Base-by-base conservation (phyloP, 1,140 invertebrate genomes). In the Halesus radiatus region DNA sequence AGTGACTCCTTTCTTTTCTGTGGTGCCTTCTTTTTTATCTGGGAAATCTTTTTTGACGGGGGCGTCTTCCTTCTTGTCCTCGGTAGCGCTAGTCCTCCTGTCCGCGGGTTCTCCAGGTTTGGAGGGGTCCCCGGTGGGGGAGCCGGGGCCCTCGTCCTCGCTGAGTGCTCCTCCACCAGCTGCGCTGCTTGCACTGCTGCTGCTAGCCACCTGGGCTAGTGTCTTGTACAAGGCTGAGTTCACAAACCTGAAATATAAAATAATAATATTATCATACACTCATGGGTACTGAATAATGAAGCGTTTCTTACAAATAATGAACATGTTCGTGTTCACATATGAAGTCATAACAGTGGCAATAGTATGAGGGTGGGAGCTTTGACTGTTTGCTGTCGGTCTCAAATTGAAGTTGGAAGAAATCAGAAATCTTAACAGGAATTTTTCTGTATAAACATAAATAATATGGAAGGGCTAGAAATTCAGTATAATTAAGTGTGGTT, bases 191-290 rank as follows among this genome's bases (percentile, higher is more conserved):
- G 78, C 60, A 66, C 45, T 62, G 77, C 86, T 84, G 80, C 85
- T 84, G 80, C 90, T 90, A 85, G 91, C 92, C 84, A 94, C 87
- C 87, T 94, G 93, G 84, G 94, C 93, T 83, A 95, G 89, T 86
- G 92, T 90, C 89, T 93, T 96, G 91, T 96, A 98, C 84, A 96
- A 90, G 84, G 93, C 90, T 79, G 96, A 98, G 90, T 96, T 97
- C 86, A 98, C 93, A 91, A 98, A 98, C 85, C 88, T 89, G 56
- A 18, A 80, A 81, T 52, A 18, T 18, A 72, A 81, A 32, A 64
- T 23, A 74, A 54, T 5, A 18, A 1, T 13, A 45, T 13, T 45
- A 7, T 45, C 37, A 4, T 5, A 37, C 32, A 37, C 7, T 62
- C 58, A 20, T 18, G 56, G n/a, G n/a, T 66, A 16, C n/a, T 26